Conservation (phyloP, 1,140 invertebrate genomes). For the Drosophila athabasca region DNA sequence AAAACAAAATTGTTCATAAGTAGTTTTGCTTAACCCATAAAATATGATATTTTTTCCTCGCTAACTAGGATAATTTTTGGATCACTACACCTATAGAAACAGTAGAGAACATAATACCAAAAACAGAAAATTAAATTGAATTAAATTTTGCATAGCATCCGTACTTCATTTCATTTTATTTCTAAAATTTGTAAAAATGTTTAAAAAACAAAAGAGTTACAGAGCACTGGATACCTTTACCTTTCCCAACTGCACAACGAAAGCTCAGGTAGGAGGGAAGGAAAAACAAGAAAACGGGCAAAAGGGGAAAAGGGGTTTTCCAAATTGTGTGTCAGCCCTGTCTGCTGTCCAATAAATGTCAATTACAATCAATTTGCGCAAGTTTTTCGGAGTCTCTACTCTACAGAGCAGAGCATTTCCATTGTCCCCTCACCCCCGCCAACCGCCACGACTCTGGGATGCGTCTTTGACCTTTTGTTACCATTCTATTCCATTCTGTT, state of each 20-base stretch:
- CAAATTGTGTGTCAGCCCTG: conserved; percentile 17
- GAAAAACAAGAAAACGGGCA: not conserved
- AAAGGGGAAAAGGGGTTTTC: not conserved
- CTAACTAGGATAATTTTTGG: too few species aligned
- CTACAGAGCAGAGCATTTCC: not conserved
- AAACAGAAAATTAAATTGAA: too few species aligned
- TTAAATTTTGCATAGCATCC: too few species aligned
- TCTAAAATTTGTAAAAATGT: too few species aligned
- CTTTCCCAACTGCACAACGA: not conserved
- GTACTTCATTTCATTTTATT: too few species aligned
- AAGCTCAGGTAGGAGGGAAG: not conserved
- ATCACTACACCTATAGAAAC: too few species aligned
- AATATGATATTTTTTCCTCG: too few species aligned
- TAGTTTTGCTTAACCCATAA: too few species aligned
- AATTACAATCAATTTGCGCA: conserved; percentile 65
- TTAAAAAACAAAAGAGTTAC: too few species aligned
- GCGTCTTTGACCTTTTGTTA: conserved; percentile 18
- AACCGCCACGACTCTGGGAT: not conserved
- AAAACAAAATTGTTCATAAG: too few species aligned
- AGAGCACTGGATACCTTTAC: too few species aligned
- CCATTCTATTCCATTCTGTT: not conserved
- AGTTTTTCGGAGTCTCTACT: conserved; percentile 38
- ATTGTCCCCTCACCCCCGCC: not conserved
- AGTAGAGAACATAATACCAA: too few species aligned
- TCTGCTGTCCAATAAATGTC: conserved; percentile 70